Conservation (phyloP, 2,113 vertebrate species). For the Thinocorus orbignyianus region DNA sequence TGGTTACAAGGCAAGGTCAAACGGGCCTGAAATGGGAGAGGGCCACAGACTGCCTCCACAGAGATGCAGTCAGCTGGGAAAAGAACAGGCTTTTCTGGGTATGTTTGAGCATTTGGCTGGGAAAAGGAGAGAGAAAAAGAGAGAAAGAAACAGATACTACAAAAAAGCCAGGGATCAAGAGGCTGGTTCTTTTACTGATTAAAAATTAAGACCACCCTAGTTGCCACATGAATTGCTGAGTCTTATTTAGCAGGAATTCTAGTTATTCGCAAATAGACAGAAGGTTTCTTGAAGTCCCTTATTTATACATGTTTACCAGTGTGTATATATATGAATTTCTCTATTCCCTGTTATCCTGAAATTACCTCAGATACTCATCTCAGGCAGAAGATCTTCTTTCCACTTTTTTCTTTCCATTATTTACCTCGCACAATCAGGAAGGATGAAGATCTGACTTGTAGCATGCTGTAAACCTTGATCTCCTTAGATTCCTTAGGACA, state of each 20-base stretch:
- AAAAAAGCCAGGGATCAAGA: not conserved
- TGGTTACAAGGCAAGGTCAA: constrained; percentile 56
- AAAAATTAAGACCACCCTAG: constrained; percentile 57
- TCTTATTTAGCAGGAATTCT: not conserved
- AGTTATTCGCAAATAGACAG: not conserved
- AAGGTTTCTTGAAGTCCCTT: not conserved
- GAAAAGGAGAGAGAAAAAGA: constrained; percentile 12
- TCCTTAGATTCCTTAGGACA: not conserved
- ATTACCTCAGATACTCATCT: not conserved
- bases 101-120: constrained; percentile 27
- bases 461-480: not conserved
- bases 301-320: not conserved
- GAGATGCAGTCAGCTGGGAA: constrained; percentile 46
- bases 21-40: not conserved
- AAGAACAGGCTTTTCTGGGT: constrained; percentile 34
- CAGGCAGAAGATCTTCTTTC: not conserved
- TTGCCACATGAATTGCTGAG: not conserved
- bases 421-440: not conserved
- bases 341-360: not conserved
- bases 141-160: not conserved
- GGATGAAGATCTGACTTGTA: not conserved
- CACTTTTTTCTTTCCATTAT: not conserved
- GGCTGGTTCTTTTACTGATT: not conserved
- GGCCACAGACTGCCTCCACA: not conserved
- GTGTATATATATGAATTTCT: not conserved